Evolutionary conservation across 2,888 invertebrate genomes (phyloP).

Genomic region (Chymomyza procnemis): DNA sequence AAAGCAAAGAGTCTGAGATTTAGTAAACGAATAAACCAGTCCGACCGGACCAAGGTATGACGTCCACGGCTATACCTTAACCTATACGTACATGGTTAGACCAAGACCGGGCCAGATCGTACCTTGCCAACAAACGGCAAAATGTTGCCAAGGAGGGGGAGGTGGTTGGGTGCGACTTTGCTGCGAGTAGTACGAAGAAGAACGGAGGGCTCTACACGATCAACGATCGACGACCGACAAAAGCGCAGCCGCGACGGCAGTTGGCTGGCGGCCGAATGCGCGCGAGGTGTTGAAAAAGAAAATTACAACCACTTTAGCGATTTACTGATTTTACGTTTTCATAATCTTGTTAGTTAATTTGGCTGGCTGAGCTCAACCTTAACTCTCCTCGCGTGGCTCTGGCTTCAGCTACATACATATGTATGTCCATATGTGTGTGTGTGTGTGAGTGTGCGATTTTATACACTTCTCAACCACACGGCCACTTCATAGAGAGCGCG

Average conservation of each 20-base stretch:
- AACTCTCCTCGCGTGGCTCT: conserved; percentile 15
- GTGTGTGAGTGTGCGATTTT: too few relatives aligned
- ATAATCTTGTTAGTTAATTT: conserved; percentile 76
- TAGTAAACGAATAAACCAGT: conserved; percentile 70
- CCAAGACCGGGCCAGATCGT: conserved; percentile 18
- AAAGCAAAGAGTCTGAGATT: conserved; percentile 70
- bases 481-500: conserved; percentile 34
- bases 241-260: conserved; percentile 61
- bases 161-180: background rate
- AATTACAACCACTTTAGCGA: conserved; percentile 77
- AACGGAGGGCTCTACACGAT: conserved; percentile 41
- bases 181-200: background rate
- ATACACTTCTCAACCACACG: conserved; percentile 27
- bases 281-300: conserved; percentile 77
- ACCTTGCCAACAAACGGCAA: background rate
- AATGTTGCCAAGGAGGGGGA: background rate
- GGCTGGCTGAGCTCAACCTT: conserved; percentile 30
- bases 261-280: conserved; percentile 66
- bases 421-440: background rate
- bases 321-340: conserved; percentile 77
- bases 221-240: conserved; percentile 45
- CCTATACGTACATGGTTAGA: background rate
- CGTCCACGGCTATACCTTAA: conserved; percentile 12
- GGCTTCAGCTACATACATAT: background rate
- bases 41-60: conserved; percentile 44